Evolutionary conservation across 2,113 vertebrate species (phyloP), one percentile per base, ranked within the genome.

Genomic region (Corythoichthys haematopterus): DNA sequence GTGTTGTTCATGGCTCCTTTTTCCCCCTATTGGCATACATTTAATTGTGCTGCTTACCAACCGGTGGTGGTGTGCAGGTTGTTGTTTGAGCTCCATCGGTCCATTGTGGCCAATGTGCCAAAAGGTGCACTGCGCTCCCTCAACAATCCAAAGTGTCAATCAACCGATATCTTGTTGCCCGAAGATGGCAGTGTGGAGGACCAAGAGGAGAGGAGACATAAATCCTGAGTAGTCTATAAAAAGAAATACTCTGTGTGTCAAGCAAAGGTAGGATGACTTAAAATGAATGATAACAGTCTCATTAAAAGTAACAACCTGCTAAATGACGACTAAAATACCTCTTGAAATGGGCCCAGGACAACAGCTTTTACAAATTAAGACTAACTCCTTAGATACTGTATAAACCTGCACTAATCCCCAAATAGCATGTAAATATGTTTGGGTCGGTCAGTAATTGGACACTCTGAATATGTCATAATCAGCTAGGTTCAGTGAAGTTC

Each of bases 211-310:
- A 82, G 77, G 80, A 81, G 84, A 84, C 90, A 92, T 92, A 93
- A 93, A 92, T 92, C 90, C 91, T 82, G 73, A 87, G 87, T 92
- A 91, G 91, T 92, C 91, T 90, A 91, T 93, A 90, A 92, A 91
- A 88, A 92, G 91, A 92, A 92, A 93, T 92, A 91, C 88, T 90
- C 89, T 89, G 89, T 68, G 75, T 91, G 92, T 92, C 91, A 91
- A 81, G 84, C 88, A 92, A 90, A 93, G 91, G 91, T 92, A 91
- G 90, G 89, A 88, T 91, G 89, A 86, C 90, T 90, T 92, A 92
- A 92, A 92, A 93, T 92, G 91, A 92, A 91, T 91, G 91, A 93
- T 92, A 92, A 92, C 91, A 90, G 91, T 88, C 90, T 93, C 92
- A 92, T 93, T 93, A 93, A 93, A 93, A 92, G 86, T 92, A 92